Conservation (phyloP, 64 coral and sea anemone genomes). For the Porites australiensis region DNA sequence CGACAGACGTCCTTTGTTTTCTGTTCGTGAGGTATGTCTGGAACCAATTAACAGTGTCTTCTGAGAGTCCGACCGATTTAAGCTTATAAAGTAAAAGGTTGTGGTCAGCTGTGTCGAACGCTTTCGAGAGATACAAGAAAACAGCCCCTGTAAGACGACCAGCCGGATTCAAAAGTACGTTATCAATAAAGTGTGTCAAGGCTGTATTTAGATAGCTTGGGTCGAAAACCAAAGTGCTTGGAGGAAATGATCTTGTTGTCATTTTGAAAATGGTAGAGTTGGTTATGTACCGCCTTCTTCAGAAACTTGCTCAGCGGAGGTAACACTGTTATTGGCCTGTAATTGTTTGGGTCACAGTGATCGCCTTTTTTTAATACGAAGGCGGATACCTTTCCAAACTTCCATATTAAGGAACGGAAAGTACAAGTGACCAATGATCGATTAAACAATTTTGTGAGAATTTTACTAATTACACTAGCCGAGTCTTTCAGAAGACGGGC, state of each 20-base stretch:
- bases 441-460: too few relatives aligned
- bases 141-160: conserved; percentile 29
- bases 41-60: conserved; percentile 28
- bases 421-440: too few relatives aligned
- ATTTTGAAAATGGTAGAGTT: conserved; percentile 33
- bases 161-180: conserved; percentile 28
- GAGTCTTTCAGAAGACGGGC: too few relatives aligned
- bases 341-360: conserved; percentile 24
- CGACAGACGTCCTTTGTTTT: background rate
- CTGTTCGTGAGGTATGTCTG: background rate
- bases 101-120: conserved; percentile 45
- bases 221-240: conserved; percentile 45
- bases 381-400: conserved; percentile 59
- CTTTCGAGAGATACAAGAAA: conserved; percentile 38
- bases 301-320: conserved; percentile 29
- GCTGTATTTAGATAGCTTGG: conserved; percentile 37
- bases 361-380: conserved; percentile 40
- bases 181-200: conserved; percentile 40
- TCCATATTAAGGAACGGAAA: too few relatives aligned
- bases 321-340: conserved; percentile 31
- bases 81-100: conserved; percentile 30
- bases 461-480: too few relatives aligned
- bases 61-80: background rate
- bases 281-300: conserved; percentile 43
- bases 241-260: conserved; percentile 33